These are phyloP conservation scores for Myotis davidii DNA, from an alignment of 2,113 vertebrate genomes.

Conservation along the genomic window DNA sequence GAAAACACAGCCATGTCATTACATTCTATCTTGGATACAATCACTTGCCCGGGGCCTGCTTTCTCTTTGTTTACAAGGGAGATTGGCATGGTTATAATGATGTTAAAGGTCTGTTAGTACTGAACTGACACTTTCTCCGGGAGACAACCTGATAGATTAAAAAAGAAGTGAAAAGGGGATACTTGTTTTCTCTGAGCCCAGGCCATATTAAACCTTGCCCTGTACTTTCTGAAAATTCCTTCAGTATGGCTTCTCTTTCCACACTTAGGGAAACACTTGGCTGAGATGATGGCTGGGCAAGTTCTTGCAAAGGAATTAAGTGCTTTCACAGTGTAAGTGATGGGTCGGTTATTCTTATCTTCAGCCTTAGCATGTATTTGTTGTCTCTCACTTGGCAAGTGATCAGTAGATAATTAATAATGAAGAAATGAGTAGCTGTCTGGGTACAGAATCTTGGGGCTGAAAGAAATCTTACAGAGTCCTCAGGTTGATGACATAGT, in stretches of 20 bases:
- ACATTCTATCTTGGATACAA: background rate
- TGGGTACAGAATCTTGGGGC: background rate
- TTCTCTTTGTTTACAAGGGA: constrained; percentile 35
- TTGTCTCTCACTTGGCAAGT: background rate
- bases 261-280: background rate
- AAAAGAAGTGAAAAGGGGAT: background rate
- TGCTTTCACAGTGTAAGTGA: background rate
- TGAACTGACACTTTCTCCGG: background rate
- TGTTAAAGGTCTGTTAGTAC: background rate
- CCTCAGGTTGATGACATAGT: background rate
- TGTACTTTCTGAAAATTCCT: background rate
- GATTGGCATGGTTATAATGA: background rate
- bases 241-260: background rate
- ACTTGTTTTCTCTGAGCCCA: background rate
- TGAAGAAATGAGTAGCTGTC: background rate
- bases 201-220: background rate
- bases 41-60: background rate
- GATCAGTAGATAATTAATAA: background rate
- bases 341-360: background rate
- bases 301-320: background rate
- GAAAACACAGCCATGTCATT: constrained; percentile 27
- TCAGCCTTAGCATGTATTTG: background rate
- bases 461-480: background rate
- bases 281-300: background rate
- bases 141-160: background rate